Evolutionary conservation across 1,140 invertebrate species (phyloP).

Genomic region (Brachionus rubens): DNA sequence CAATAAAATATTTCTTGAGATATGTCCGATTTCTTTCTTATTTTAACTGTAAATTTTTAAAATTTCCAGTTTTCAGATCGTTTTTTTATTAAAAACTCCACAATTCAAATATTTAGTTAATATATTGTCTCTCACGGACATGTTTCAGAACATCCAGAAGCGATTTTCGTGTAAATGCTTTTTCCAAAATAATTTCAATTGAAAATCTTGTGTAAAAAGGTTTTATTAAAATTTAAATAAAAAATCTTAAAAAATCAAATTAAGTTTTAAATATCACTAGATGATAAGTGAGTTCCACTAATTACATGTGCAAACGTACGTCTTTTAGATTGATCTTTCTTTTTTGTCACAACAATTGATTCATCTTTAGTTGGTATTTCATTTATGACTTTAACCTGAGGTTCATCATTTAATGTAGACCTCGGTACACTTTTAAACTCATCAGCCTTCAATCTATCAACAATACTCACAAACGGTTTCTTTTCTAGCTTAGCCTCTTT

Average conservation of each 20-base stretch:
- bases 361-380: slow-evolving; percentile 17
- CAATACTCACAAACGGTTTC: background rate
- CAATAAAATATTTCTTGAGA: too few species aligned
- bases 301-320: background rate
- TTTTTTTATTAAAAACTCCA: too few species aligned
- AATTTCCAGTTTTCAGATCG: too few species aligned
- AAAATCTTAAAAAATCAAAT: background rate
- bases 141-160: too few species aligned
- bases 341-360: background rate
- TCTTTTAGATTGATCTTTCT: background rate
- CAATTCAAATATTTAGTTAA: too few species aligned
- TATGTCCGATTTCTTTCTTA: too few species aligned
- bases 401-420: background rate
- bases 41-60: too few species aligned
- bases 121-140: too few species aligned
- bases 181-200: too few species aligned
- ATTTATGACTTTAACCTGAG: background rate
- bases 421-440: background rate
- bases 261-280: background rate
- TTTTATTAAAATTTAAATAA: too few species aligned
- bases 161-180: too few species aligned
- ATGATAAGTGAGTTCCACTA: background rate
- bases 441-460: background rate
- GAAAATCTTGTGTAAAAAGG: too few species aligned
- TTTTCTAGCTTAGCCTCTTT: background rate